Evolutionary conservation across 1,140 invertebrate genomes (phyloP), one percentile per base, ranked within the genome.

Genomic region (Cydia amplana): DNA sequence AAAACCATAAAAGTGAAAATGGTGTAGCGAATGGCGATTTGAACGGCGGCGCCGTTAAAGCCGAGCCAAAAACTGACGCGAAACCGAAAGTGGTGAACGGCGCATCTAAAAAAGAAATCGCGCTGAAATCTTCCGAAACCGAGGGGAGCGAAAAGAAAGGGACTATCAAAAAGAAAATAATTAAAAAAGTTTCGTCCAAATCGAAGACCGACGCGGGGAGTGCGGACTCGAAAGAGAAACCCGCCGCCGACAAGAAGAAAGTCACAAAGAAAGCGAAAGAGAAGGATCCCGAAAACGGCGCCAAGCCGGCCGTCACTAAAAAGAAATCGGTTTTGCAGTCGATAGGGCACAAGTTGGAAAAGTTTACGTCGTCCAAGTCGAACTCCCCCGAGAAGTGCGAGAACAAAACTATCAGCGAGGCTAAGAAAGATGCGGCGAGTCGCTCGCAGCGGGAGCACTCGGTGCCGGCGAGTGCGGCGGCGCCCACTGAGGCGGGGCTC

Each of bases 291-390:
- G 92, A 93, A 14, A 90, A 93, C 75, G 83, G 74, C 63, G 65
- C 80, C 60, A 94, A 94, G 87, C 78, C 79, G 65, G 88, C 80
- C 78, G 89, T 89, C 73, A 88, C 91, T 75, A 93, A 93, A 82
- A 94, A 94, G 86, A 94, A 94, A 82, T 94, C 94, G 70, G 90
- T 95, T 67, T 85, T 95, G 72, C 94, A 94, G 81, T 93, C 95
- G 0, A 94, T 95, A 78, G 95, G 95, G 12, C 95, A 95, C 77
- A 95, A 95, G 85, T 93, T 95, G 83, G 95, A 95, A 84, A 95
- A 95, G 85, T 92, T 95, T 23, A 88, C 83, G 78, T 93, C 88
- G 63, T 90, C 84, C 28, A 93, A 93, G 85, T 90, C 89, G 36
- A 91, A 83, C 76, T 91, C 91, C 25, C 90, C 91, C 43, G 89